A percentile compares a stretch with the other conserved stretches of the same genome.
Evolutionary conservation across 2,888 invertebrate species (phyloP).

Genomic region (Chaitophorus viminalis): DNA sequence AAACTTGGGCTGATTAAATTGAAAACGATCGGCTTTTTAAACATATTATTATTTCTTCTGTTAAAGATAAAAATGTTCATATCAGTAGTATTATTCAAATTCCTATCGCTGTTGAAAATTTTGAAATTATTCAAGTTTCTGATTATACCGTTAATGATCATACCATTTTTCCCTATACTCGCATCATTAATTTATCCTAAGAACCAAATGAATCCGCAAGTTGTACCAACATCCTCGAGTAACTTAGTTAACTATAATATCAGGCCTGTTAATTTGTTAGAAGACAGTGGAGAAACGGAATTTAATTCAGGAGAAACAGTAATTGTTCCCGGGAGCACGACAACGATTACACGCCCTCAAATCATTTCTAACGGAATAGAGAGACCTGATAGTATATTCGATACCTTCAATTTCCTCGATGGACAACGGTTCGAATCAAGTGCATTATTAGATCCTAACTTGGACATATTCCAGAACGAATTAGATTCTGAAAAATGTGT

Average conservation of each 20-base stretch:
- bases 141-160: conserved; percentile 63
- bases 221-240: neutral
- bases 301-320: neutral
- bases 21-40: conserved; percentile 62
- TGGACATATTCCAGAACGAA: neutral
- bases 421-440: neutral
- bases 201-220: neutral
- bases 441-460: neutral
- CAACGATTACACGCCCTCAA: neutral
- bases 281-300: neutral
- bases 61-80: conserved; percentile 63
- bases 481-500: conserved; percentile 62
- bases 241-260: neutral
- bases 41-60: conserved; percentile 60
- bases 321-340: neutral
- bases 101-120: conserved; percentile 64
- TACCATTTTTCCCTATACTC: conserved; percentile 61
- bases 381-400: neutral
- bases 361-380: neutral
- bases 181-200: neutral
- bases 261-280: neutral
- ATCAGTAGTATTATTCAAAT: conserved; percentile 64
- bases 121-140: conserved; percentile 64
- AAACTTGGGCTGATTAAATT: conserved; percentile 64
- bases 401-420: neutral